Evolutionary conservation across 2,888 invertebrate species (phyloP).

Genomic region (Cantharis flavilabris): DNA sequence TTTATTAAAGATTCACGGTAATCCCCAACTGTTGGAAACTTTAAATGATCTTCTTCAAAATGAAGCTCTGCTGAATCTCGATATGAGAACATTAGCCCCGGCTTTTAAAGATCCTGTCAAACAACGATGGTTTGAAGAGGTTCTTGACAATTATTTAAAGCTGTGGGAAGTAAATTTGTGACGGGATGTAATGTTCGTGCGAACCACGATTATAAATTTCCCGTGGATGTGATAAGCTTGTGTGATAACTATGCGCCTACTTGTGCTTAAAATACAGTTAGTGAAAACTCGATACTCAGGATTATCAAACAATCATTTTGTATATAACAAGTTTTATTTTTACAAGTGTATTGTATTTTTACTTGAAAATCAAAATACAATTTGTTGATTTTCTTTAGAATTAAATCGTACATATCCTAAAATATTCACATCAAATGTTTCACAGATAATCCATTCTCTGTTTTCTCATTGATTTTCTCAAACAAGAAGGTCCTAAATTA

Average conservation of each 20-base stretch:
- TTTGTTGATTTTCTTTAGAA: constrained; percentile 11
- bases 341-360: constrained; percentile 17
- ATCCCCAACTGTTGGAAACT: constrained; percentile 69
- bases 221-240: constrained; percentile 38
- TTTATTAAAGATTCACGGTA: constrained; percentile 80
- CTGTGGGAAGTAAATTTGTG: constrained; percentile 90
- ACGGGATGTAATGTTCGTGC: constrained; percentile 40
- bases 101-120: constrained; percentile 77
- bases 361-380: constrained; percentile 19
- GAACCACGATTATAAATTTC: constrained; percentile 20
- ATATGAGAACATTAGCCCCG: constrained; percentile 77
- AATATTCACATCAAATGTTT: neutral
- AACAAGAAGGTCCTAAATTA: too few species aligned
- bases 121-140: constrained; percentile 84
- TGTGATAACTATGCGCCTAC: constrained; percentile 36
- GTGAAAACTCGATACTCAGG: constrained; percentile 23
- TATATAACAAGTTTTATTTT: constrained; percentile 23
- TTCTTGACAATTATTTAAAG: constrained; percentile 87
- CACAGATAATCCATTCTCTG: too few species aligned
- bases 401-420: neutral
- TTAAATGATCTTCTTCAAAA: constrained; percentile 76
- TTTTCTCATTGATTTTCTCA: too few species aligned
- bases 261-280: constrained; percentile 7
- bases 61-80: constrained; percentile 82
- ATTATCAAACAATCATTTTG: constrained; percentile 17